Base-by-base conservation (phyloP, 2,113 vertebrate species). In the Eubucco bourcierii region DNA sequence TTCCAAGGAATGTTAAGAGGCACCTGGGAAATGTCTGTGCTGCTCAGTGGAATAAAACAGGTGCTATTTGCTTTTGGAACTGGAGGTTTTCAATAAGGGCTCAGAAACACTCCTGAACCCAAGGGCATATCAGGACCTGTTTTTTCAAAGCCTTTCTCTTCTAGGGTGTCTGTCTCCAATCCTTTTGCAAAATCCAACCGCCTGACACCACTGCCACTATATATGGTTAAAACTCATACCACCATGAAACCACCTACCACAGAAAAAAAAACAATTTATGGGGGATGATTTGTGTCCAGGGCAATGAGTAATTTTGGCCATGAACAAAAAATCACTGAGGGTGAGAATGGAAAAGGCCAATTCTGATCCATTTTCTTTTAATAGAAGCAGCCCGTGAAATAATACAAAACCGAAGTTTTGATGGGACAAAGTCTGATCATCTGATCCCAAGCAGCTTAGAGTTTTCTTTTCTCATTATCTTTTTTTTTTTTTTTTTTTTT, bases 1-100 rank as follows among this genome's bases (percentile, higher is more conserved):
- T 89, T 89, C 84, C 65, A 77, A 20, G 24, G 55, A 17, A 4
- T 6, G 8, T 73, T 25, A 71, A 78, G 67, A 95, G 60, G 39
- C 76, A 63, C 84, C 75, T 95, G 94, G 90, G 63, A 37, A 95
- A 92, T 63, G 82, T 84, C 81, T 52, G 67, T 52, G 24, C 56
- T 91, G 76, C 76, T 80, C 27, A 50, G 67, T 44, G 82, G 79
- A 68, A 64, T 66, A 50, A 92, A 88, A 56, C 87, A 82, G 75
- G 90, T 84, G 78, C 64, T 74, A 24, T 60, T 89, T 77, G 75
- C 87, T 92, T 73, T 55, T 25, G 39, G 33, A 60, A 18, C 55
- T 66, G 78, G 60, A 79, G 46, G 4, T 71, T 90, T 92, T 87
- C 72, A 77, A 8, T 20, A 66, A 76, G 28, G 33, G 21, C 72